Base-by-base conservation (phyloP, 2,113 vertebrate species). In the Recurvirostra avosetta region DNA sequence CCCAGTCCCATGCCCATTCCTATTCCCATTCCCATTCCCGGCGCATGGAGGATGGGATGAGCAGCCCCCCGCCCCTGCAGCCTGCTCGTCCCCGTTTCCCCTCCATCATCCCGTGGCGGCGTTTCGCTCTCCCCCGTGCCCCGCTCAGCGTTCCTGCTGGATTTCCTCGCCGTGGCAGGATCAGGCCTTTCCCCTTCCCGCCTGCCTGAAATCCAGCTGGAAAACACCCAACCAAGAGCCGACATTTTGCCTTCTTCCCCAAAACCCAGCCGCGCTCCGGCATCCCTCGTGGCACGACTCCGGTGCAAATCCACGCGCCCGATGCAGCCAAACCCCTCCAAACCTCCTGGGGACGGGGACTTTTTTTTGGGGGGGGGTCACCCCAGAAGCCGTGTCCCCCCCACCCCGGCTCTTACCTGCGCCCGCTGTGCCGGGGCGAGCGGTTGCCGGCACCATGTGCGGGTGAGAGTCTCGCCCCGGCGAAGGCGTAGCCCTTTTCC, bases 401-500 rank as follows among this genome's bases (percentile, higher is more conserved):
- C 1, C 4, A 11, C 9, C 23, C 15, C 43, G 22, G 56, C 47
- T 14, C 92, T 58, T 90, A 96, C 96, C 96, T 94, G 82, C 1
- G 3, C 81, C 86, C 32, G 2, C 49, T 8, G 58, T 26, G 55
- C 70, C 7, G 11, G 74, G 59, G 36, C 14, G 17, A 52, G 63
- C 9, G 12, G 45, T 49, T 21, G 63, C 68, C 66, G 18, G 81
- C 61, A 67, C 94, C 91, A 81, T 15, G 93, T 53, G 93, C 63
- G 8, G 86, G 59, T 72, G 43, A 53, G 22, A 43, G n/a, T 61
- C 40, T 26, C 36, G 76, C 74, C 73, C 73, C 5, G 72, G 80
- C 47, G n/a, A 62, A 63, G 97, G 97, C 96, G 95, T 93, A 95
- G 63, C 95, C 96, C 56, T 92, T 77, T 80, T 68, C 94, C 90